Base-by-base conservation (phyloP, 2,797 vertebrate genomes). In the Sciaenops ocellatus region DNA sequence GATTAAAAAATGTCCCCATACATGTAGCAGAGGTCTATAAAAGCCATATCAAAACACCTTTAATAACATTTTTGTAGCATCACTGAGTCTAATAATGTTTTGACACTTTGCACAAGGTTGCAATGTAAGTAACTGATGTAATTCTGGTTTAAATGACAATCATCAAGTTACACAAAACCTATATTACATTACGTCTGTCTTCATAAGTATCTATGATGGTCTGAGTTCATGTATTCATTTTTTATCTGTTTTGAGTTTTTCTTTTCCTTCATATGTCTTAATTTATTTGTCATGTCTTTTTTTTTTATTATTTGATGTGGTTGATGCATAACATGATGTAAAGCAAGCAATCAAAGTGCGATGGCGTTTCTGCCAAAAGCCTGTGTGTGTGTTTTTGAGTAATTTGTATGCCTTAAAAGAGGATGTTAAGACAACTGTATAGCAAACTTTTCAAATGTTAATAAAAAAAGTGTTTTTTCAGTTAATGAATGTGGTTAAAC, bases 211-310 rank as follows among this genome's bases (percentile, higher is more conserved):
- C 12, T 50, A 38, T 50, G 1, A 68, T 28, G 5, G 42, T 65
- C 72, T 60, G 15, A 34, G 64, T 65, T 72, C 22, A 47, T 67
- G 15, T 66, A n/a, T 64, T 69, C 2, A 15, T 60, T 50, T 71
- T 30, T 7, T 41, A 0, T 22, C 22, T 61, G 8, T 44, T 5
- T 20, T 47, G 3, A 66, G 52, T 65, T 63, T 68, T 51, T 42
- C 54, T 76, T 56, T 66, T 69, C 16, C 22, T 74, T 68, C 18
- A 42, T 69, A 18, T 72, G 41, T 80, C 80, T 74, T 87, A 82
- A 89, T 88, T 90, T 93, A 92, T 91, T 88, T 75, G 46, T 80
- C 1, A 11, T 44, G 67, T 83, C 34, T 59, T 56, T 12, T 44
- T 47, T 38, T 42, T 15, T 47, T n/a, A n/a, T n/a, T n/a, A n/a